A percentile compares a stretch with the other conserved stretches of the same genome.
These are phyloP conservation scores for Pecten maximus DNA, from an alignment of 2,888 invertebrate genomes.

Conservation along the genomic window DNA sequence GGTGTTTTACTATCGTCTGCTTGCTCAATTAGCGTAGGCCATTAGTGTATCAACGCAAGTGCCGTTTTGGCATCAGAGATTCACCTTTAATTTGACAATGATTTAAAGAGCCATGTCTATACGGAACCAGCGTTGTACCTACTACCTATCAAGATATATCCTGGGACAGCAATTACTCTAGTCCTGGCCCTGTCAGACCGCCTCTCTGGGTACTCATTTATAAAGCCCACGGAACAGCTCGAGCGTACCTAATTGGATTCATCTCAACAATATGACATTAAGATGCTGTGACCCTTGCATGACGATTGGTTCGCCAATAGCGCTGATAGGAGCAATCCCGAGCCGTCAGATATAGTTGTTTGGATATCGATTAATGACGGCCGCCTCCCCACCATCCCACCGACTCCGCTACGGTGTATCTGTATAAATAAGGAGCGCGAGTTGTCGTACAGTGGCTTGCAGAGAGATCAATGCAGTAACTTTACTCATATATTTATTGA, in stretches of 20 bases:
- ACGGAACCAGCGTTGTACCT: neutral
- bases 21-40: neutral
- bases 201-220: neutral
- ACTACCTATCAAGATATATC: conserved; percentile 11
- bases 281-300: conserved; percentile 24
- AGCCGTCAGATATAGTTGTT: neutral
- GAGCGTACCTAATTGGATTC: conserved; percentile 16
- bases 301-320: conserved; percentile 12
- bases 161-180: neutral
- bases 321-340: conserved; percentile 19
- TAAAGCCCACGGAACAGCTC: neutral
- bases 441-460: conserved; percentile 20
- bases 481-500: conserved; percentile 8
- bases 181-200: neutral
- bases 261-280: conserved; percentile 30
- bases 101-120: neutral
- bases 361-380: neutral
- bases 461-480: neutral
- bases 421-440: conserved; percentile 22
- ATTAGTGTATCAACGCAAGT: neutral
- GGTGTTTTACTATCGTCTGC: neutral
- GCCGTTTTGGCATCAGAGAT: neutral
- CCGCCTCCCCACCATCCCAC: conserved; percentile 26
- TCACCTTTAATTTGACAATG: neutral
- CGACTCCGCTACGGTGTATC: neutral